A percentile compares a stretch with the other conserved stretches of the same genome.
phyloP scores from a whole-genome alignment of 2,113 vertebrate species.

The Sebastes fasciatus region DNA sequence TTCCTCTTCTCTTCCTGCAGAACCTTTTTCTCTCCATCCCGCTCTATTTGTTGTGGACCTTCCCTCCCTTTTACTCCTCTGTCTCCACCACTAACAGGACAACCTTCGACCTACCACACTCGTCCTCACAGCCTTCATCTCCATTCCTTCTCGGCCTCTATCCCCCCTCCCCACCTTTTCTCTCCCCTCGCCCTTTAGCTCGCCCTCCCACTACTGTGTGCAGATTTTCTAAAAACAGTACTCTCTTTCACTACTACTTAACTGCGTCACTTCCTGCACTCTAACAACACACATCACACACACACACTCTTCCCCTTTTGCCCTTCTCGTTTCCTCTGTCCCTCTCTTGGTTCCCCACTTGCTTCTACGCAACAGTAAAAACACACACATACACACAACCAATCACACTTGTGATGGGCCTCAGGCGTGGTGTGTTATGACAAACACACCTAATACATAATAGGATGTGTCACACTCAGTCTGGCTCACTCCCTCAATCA shows the following conservation, averaged over 20 bases:
- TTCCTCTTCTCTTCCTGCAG: conserved; percentile 40
- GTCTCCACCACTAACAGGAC: neutral
- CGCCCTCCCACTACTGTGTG: conserved; percentile 51
- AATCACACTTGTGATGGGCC: conserved; percentile 60
- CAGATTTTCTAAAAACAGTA: conserved; percentile 74
- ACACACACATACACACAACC: conserved; percentile 53
- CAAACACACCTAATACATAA: conserved; percentile 77
- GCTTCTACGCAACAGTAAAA: conserved; percentile 65
- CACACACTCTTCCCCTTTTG: conserved; percentile 47
- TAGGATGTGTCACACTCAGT: conserved; percentile 71
- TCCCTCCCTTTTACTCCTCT: neutral
- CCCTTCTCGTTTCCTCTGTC: conserved; percentile 65
- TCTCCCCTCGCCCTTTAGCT: conserved; percentile 37
- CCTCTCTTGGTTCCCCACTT: conserved; percentile 57
- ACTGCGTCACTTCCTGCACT: conserved; percentile 66
- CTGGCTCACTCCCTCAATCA: conserved; percentile 65
- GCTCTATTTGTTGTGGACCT: conserved; percentile 7
- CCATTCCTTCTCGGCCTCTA: conserved; percentile 7
- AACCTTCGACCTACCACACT: neutral
- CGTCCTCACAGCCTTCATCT: conserved; percentile 25
- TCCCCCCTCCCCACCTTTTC: conserved; percentile 14
- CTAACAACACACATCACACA: conserved; percentile 14
- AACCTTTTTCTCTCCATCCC: conserved; percentile 30
- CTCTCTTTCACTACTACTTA: conserved; percentile 75
- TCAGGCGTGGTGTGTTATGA: conserved; percentile 69